Conservation (phyloP, 2,113 vertebrate species). For the Toxotes jaculatrix region DNA sequence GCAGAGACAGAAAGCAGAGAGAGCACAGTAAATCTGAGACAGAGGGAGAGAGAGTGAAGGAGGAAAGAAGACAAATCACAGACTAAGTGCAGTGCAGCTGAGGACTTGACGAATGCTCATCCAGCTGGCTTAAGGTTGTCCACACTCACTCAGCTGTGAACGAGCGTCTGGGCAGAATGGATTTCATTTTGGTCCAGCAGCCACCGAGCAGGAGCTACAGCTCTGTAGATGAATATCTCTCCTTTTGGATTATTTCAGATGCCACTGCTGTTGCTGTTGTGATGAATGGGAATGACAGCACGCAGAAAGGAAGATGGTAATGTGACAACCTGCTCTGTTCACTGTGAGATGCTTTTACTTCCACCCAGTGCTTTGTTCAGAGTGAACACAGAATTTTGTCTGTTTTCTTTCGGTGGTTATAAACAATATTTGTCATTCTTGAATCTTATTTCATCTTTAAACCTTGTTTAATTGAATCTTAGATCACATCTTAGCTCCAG, state of each 20-base stretch:
- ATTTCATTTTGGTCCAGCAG: constrained; percentile 49
- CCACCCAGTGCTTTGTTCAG: background rate
- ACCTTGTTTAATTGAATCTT: background rate
- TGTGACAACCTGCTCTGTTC: constrained; percentile 33
- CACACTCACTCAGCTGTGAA: constrained; percentile 56
- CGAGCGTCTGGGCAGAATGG: constrained; percentile 58
- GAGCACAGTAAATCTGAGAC: constrained; percentile 17
- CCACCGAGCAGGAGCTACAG: constrained; percentile 31
- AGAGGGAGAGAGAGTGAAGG: constrained; percentile 3
- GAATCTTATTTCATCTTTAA: background rate
- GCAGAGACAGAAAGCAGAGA: constrained; percentile 27
- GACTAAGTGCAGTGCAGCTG: constrained; percentile 45
- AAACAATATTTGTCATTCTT: background rate
- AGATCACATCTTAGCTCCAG: background rate
- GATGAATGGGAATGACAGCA: constrained; percentile 53
- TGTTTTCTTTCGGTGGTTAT: background rate
- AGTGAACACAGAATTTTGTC: background rate
- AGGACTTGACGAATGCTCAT: constrained; percentile 49
- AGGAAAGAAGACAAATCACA: constrained; percentile 28
- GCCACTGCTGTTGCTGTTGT: constrained; percentile 17
- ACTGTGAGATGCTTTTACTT: constrained; percentile 8
- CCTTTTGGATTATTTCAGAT: constrained; percentile 67
- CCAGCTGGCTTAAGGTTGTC: constrained; percentile 49
- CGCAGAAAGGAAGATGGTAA: constrained; percentile 76
- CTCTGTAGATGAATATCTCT: constrained; percentile 31